These are phyloP conservation scores for Nannoperca australis DNA, from an alignment of 2,797 vertebrate genomes.

Conservation along the genomic window DNA sequence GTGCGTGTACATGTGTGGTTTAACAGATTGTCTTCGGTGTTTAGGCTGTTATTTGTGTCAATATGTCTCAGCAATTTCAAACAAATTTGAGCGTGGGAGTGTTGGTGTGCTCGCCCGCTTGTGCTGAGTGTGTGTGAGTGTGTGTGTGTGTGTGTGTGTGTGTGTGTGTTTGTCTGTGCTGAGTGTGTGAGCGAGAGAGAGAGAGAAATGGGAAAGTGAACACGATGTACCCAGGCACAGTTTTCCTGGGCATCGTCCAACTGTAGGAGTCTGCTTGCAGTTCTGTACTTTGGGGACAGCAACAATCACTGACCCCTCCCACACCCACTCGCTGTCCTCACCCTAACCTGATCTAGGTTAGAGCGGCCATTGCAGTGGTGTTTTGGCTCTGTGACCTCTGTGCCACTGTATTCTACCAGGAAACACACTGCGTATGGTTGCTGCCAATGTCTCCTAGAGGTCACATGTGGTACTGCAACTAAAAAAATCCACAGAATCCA, in stretches of 20 bases:
- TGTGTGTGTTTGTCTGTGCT: slow-evolving; percentile 37
- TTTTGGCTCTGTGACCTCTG: not conserved
- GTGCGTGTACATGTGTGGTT: slow-evolving; percentile 14
- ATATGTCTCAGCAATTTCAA: slow-evolving; percentile 55
- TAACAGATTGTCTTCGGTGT: slow-evolving; percentile 61
- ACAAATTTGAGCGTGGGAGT: slow-evolving; percentile 65
- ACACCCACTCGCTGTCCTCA: not conserved
- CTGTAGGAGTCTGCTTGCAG: slow-evolving; percentile 67
- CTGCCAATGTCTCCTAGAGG: not conserved
- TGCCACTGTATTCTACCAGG: slow-evolving; percentile 4
- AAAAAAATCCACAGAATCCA: not conserved
- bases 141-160: slow-evolving; percentile 32
- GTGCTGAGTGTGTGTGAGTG: slow-evolving; percentile 31
- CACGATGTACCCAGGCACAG: slow-evolving; percentile 82
- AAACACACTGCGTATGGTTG: not conserved
- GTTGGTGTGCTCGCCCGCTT: slow-evolving; percentile 40
- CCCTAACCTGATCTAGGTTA: slow-evolving; percentile 53
- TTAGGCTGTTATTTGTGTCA: slow-evolving; percentile 69
- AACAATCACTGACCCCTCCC: slow-evolving; percentile 45
- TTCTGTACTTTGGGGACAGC: slow-evolving; percentile 69
- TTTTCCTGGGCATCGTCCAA: slow-evolving; percentile 81
- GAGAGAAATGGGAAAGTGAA: slow-evolving; percentile 69
- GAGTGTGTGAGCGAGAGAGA: slow-evolving; percentile 11
- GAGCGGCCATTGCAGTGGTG: slow-evolving; percentile 2
- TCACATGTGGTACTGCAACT: slow-evolving; percentile 5